Base-by-base conservation (phyloP, 2,797 vertebrate genomes). In the Myotis daubentonii region DNA sequence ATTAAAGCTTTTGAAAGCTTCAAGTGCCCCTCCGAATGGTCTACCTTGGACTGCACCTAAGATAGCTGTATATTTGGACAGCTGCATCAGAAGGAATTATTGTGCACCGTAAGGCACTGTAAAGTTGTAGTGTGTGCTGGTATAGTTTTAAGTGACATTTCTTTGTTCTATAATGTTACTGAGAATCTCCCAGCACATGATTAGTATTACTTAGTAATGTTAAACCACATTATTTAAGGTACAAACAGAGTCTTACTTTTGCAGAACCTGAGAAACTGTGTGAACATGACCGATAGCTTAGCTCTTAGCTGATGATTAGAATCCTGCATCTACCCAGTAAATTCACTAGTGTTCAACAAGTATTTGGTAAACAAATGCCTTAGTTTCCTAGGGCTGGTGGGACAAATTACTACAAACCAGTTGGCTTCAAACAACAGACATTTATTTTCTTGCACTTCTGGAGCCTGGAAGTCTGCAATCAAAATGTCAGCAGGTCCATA, bases 1-100 rank as follows among this genome's bases (percentile, higher is more conserved):
- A 82, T 62, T 68, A 89, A 85, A 84, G 57, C 25, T 89, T 49
- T 44, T 60, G 23, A 78, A 85, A 65, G 15, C 79, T 86, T 86
- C 62, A 22, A 22, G n/a, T 22, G 19, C 62, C 55, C 1, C n/a
- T 71, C 28, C n/a, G 92, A 47, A 62, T 28, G 10, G 3, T 65
- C 70, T 79, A 28, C 44, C n/a, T 53, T 75, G 70, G 57, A 33
- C 38, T 25, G 30, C 13, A 22, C 28, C 33, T 41, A 22, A 75
- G 66, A 57, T n/a, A 25, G 30, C 38, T 55, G 0, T 66, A 3
- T 19, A 20, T 75, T 44, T 49, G 6, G 8, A 53, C 44, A 74
- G 49, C n/a, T 74, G 23, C 19, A 8, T 51, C 76, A 47, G 30
- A 28, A 84, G 30, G 28, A 85, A 80, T 60, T 28, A 5, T 20